Conservation (phyloP, 2,888 invertebrate species). For the Anthophora plumipes region DNA sequence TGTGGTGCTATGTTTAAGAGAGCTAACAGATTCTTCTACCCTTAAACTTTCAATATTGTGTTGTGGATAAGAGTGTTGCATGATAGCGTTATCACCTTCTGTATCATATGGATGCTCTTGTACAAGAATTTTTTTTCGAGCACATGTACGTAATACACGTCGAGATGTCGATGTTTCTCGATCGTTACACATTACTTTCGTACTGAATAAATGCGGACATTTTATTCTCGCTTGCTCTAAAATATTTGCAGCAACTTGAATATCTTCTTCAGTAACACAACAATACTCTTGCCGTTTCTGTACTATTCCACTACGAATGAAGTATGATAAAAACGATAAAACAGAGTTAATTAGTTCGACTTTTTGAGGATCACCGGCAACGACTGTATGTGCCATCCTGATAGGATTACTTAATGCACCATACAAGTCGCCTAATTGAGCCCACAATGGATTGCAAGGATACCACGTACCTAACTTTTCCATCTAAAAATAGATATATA, state of each 20-base stretch:
- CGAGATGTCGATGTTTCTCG: slow-evolving; percentile 34
- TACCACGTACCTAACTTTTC: slow-evolving; percentile 87
- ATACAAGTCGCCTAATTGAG: slow-evolving; percentile 93
- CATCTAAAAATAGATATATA: slow-evolving; percentile 69
- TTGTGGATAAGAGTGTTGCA: slow-evolving; percentile 32
- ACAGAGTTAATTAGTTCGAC: slow-evolving; percentile 89
- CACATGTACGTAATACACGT: slow-evolving; percentile 35
- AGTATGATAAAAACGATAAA: slow-evolving; percentile 93
- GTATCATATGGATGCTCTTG: slow-evolving; percentile 11
- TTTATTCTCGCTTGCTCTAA: slow-evolving; percentile 73
- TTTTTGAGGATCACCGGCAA: slow-evolving; percentile 89
- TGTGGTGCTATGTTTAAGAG: slow-evolving; percentile 76
- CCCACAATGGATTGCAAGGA: slow-evolving; percentile 96
- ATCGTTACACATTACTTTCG: slow-evolving; percentile 44
- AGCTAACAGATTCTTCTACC: slow-evolving; percentile 38
- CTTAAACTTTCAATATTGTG: slow-evolving; percentile 43
- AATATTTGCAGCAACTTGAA: slow-evolving; percentile 75
- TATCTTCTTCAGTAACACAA: slow-evolving; percentile 75
- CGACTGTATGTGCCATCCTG: slow-evolving; percentile 91
- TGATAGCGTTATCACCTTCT: slow-evolving; percentile 14
- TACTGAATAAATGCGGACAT: slow-evolving; percentile 65
- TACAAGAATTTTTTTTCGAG: slow-evolving; percentile 39
- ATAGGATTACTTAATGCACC: slow-evolving; percentile 93
- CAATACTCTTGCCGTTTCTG: slow-evolving; percentile 76
- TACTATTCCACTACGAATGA: slow-evolving; percentile 87